Conservation (phyloP, 2,113 vertebrate species). For the Pleuronectes platessa region DNA sequence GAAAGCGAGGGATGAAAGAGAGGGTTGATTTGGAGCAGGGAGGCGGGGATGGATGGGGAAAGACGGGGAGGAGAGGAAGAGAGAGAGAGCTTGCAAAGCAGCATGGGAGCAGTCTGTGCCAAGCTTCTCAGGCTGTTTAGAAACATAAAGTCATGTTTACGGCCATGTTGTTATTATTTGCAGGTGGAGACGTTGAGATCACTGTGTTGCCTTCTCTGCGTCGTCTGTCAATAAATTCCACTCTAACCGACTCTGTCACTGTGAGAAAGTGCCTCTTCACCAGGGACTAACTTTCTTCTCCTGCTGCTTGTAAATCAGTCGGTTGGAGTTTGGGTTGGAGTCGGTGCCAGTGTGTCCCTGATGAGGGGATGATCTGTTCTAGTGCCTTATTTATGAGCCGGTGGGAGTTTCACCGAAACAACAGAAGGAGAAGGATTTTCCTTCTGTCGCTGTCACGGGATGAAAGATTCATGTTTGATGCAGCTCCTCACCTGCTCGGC, state of each 20-base stretch:
- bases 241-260: conserved; percentile 7
- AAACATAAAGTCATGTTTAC: conserved; percentile 68
- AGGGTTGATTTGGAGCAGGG: background rate
- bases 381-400: conserved; percentile 48
- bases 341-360: conserved; percentile 28
- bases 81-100: conserved; percentile 17
- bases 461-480: conserved; percentile 15
- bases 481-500: conserved; percentile 38
- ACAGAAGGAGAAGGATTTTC: conserved; percentile 29
- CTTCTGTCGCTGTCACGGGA: conserved; percentile 26
- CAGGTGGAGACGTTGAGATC: conserved; percentile 63
- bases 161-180: conserved; percentile 59
- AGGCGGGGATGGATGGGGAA: conserved; percentile 21
- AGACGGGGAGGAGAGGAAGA: background rate
- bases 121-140: conserved; percentile 50
- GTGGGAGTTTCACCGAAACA: conserved; percentile 44
- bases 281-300: conserved; percentile 50
- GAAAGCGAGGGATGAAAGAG: conserved; percentile 44
- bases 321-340: conserved; percentile 21
- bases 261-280: conserved; percentile 51
- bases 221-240: conserved; percentile 45
- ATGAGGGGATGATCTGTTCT: conserved; percentile 54
- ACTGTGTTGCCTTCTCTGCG: conserved; percentile 15
- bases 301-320: conserved; percentile 60
- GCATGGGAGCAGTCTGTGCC: conserved; percentile 21